Base-by-base conservation (phyloP, 2,888 invertebrate species). In the Atherix ibis region DNA sequence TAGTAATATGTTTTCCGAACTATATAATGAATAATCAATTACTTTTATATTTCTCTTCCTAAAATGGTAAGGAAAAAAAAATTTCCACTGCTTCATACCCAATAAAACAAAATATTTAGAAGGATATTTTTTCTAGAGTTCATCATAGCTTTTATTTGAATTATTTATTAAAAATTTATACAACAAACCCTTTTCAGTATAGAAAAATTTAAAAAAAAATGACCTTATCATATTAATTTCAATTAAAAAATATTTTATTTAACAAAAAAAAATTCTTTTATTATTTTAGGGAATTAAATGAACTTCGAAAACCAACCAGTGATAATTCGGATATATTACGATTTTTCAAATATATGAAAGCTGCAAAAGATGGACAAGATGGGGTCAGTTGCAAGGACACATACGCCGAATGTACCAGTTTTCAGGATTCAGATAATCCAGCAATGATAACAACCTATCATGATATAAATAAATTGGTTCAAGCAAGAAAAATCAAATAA, bases 261-360 rank as follows among this genome's bases (percentile, higher is more conserved):
- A 22, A 31, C 18, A 12, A 12, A 27, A 27, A 27, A 12, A 27
- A 14, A 12, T 27, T n/a, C 13, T 27, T 27, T 27, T 12, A 27
- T n/a, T n/a, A n/a, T 22, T 22, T 18, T 64, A 83, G 87, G 49
- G 87, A 87, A 55, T 62, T 87, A 36, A 85, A 85, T 56, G 87
- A 88, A 53, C 64, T 88, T 30, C 70, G 82, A 4, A 78, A 84
- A 34, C 88, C 88, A 0, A 76, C 83, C 1, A 77, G 79, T 1
- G 85, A 87, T 54, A 87, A 87, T 56, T 78, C 83, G 0, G 85
- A 87, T 48, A 85, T 88, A 39, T 63, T 88, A 26, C 66, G 88
- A 34, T 88, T 88, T 66, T 88, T 87, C 68, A 74, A 77, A 37
- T 88, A 88, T 60, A 87, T 88, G 85, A 76, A 84, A 43, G 82